Base-by-base conservation (phyloP, 2,113 vertebrate species). In the Kryptolebias marmoratus region DNA sequence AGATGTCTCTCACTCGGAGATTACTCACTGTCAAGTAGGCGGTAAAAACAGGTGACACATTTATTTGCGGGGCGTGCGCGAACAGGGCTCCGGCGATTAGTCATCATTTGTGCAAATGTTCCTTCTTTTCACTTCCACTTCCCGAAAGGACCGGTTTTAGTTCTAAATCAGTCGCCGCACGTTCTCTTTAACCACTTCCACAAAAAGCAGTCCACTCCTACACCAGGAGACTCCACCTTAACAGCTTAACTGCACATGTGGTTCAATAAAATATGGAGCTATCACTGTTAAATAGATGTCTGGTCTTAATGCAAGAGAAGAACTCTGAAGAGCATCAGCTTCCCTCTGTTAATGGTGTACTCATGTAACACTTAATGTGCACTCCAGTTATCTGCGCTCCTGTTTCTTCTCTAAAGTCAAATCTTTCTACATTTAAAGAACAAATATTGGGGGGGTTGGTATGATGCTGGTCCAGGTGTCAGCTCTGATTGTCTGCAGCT, bases 11-110 rank as follows among this genome's bases (percentile, higher is more conserved):
- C 77, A 68, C 85, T 71, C 81, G 79, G 87, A 32, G 78, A 85
- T 89, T 88, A 89, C 72, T 91, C 91, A 87, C 86, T 64, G 88
- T 84, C 78, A 84, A 76, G 91, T 90, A 58, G 91, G 91, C 79
- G 89, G 77, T 76, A 84, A 82, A 81, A 88, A 70, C 80, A 86
- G 88, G 89, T 86, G 89, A 90, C 89, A 86, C 74, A 71, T 90
- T 90, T 90, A 88, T 90, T 86, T 83, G 89, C 31, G 49, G 75
- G 80, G 68, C 58, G 44, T 74, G 65, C 36, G 77, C 54, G 53
- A 79, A 66, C 42, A 81, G 73, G 66, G 71, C 75, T 80, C 28
- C 27, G 55, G 36, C 60, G 36, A 85, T 92, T 89, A 89, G 76
- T 91, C 88, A 91, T 89, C 67, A 54, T 84, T 82, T 88, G 74